Evolutionary conservation across 2,888 invertebrate species (phyloP).

Genomic region (Andrena marginata): DNA sequence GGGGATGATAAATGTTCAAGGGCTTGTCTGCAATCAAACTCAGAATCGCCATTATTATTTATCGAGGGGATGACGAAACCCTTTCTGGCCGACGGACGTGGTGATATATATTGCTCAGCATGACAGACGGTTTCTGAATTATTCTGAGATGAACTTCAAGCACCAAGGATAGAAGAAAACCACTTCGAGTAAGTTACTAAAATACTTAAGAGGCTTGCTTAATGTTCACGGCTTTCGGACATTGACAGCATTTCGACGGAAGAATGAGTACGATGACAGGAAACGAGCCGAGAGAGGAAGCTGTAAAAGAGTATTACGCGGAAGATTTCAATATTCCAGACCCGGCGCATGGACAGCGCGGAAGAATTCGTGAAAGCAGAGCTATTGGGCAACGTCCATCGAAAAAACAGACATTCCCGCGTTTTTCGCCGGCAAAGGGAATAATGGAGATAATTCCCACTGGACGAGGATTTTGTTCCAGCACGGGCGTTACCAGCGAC

Average conservation of each 20-base stretch:
- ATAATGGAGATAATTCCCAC: conserved; percentile 14
- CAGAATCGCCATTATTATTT: conserved; percentile 12
- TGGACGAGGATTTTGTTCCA: conserved; percentile 16
- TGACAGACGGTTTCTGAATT: neutral
- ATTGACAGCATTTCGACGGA: too few species aligned
- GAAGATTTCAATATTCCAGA: neutral
- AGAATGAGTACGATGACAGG: too few species aligned
- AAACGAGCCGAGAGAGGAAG: too few species aligned
- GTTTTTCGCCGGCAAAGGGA: conserved; percentile 9
- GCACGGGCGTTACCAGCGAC: neutral
- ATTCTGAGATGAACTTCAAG: neutral
- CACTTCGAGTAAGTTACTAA: neutral
- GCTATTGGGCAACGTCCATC: neutral
- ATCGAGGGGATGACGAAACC: neutral
- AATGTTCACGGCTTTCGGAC: neutral
- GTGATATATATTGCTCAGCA: neutral
- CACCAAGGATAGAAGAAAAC: neutral
- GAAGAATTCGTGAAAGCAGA: conserved; percentile 11
- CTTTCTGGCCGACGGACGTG: neutral
- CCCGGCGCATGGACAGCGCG: neutral
- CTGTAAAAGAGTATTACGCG: neutral
- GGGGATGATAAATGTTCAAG: neutral
- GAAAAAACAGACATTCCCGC: neutral
- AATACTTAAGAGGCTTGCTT: neutral
- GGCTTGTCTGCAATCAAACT: conserved; percentile 15